Conservation (phyloP, 1,140 invertebrate species). For the Aphidius gifuensis region DNA sequence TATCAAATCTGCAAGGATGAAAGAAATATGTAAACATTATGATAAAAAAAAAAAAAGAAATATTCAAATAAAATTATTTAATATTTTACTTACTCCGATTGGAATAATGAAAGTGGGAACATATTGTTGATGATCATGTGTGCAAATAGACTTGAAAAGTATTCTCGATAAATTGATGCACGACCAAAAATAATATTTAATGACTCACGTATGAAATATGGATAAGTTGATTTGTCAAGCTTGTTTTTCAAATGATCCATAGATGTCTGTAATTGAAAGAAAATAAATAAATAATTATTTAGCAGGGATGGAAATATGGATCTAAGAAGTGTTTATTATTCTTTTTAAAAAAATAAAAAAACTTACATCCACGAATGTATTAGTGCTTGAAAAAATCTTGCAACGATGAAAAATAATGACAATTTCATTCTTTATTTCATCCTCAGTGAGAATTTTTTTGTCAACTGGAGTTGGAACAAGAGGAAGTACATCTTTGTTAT, state of each 20-base stretch:
- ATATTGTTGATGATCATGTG: conserved; percentile 28
- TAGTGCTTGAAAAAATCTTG: no score
- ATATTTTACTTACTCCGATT: conserved; percentile 34
- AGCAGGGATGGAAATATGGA: not conserved
- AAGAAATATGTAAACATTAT: conserved; percentile 14
- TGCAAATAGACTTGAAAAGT: conserved; percentile 30
- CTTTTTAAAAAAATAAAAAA: not conserved
- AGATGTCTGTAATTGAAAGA: conserved; percentile 19
- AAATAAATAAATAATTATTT: conserved; percentile 8
- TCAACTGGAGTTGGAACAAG: not conserved
- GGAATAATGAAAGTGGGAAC: conserved; percentile 32
- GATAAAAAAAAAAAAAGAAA: not conserved
- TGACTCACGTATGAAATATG: conserved; percentile 31
- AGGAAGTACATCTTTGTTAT: conserved; percentile 12
- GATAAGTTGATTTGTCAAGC: conserved; percentile 26
- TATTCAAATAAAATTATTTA: not conserved
- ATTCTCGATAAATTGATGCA: conserved; percentile 20
- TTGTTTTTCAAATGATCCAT: conserved; percentile 23
- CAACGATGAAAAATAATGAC: no score
- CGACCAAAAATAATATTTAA: conserved; percentile 37
- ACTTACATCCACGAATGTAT: no score
- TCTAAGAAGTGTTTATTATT: not conserved
- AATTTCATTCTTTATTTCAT: not conserved
- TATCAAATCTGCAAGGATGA: conserved; percentile 45
- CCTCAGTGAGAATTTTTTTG: no score